phyloP scores from a whole-genome alignment of 2,113 vertebrate species.

The Furnarius figulus region DNA sequence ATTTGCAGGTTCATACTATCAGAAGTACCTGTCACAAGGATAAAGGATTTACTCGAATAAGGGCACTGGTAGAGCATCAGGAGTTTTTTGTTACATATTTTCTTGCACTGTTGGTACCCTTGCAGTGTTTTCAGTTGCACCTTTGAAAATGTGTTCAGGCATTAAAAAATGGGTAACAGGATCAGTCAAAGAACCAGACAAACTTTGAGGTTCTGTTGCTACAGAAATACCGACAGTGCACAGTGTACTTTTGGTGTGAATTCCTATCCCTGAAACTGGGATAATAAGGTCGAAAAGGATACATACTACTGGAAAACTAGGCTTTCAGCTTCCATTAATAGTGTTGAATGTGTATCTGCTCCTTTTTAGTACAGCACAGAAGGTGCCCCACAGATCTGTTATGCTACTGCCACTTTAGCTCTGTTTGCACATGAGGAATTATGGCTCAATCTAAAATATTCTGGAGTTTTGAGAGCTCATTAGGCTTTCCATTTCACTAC shows the following conservation, averaged over 20 bases:
- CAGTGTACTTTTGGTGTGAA: not conserved
- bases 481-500: not conserved
- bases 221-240: accelerated
- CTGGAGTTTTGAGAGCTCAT: not conserved
- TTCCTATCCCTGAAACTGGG: not conserved
- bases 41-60: not conserved
- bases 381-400: not conserved
- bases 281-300: not conserved
- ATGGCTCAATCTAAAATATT: not conserved
- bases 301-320: not conserved
- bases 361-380: not conserved
- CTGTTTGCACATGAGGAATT: not conserved
- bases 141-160: not conserved
- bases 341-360: not conserved
- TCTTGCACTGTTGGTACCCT: not conserved
- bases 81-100: accelerated
- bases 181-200: not conserved
- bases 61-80: not conserved
- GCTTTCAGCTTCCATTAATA: not conserved
- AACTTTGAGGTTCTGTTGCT: not conserved
- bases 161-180: not conserved
- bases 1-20: not conserved
- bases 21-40: not conserved
- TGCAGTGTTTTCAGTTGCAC: not conserved
- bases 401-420: not conserved